Percentiles rank a stretch among this genome's conserved stretches.
phyloP scores from a whole-genome alignment of 2,888 invertebrate species.

The Steinernema hermaphroditum region DNA sequence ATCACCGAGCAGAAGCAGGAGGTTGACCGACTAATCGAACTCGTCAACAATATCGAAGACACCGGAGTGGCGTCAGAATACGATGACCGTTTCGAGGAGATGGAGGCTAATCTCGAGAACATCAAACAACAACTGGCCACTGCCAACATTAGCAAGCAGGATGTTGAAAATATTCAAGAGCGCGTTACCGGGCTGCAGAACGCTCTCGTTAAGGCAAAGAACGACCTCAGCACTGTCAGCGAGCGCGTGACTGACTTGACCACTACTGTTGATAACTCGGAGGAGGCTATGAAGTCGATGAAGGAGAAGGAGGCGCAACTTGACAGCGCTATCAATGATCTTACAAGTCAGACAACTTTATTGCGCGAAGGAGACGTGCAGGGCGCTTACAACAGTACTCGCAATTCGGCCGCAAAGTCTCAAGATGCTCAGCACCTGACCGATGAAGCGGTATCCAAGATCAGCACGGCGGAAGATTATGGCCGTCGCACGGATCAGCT shows the following conservation, averaged over 20 bases:
- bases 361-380: constrained; percentile 33
- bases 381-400: constrained; percentile 85
- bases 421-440: constrained; percentile 69
- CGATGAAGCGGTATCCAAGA: constrained; percentile 49
- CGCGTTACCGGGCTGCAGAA: neutral
- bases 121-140: constrained; percentile 81
- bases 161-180: constrained; percentile 69
- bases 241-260: constrained; percentile 45
- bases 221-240: constrained; percentile 37
- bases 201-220: neutral
- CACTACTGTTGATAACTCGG: constrained; percentile 52
- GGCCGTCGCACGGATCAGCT: constrained; percentile 70
- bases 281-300: constrained; percentile 63
- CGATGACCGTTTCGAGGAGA: constrained; percentile 87
- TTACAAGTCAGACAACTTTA: neutral
- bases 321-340: neutral
- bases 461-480: constrained; percentile 33
- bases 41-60: constrained; percentile 89
- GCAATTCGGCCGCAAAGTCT: constrained; percentile 75
- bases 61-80: constrained; percentile 95
- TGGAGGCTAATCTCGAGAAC: constrained; percentile 82
- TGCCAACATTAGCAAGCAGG: constrained; percentile 74
- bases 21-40: constrained; percentile 79
- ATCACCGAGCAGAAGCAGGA: constrained; percentile 75
- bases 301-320: constrained; percentile 36